These are phyloP conservation scores for Calliopum simillimum DNA, from an alignment of 2,888 invertebrate genomes.

Conservation along the genomic window DNA sequence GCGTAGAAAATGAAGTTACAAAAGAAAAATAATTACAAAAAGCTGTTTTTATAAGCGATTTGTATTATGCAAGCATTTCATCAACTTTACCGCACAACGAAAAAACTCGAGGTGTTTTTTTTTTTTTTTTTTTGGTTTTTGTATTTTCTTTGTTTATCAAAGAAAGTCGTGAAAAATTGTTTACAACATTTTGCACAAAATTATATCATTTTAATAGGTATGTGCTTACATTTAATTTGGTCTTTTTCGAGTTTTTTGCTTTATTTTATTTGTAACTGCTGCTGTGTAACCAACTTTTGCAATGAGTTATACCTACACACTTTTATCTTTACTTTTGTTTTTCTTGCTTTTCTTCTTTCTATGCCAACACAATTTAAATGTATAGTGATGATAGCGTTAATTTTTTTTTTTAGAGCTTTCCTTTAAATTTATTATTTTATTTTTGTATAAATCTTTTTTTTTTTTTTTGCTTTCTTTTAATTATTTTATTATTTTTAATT, in stretches of 20 bases:
- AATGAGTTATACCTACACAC: slow-evolving; percentile 19
- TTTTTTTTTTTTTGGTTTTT: background rate
- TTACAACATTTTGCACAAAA: background rate
- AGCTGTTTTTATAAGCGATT: slow-evolving; percentile 7
- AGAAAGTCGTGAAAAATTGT: slow-evolving; percentile 13
- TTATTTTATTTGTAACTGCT: background rate
- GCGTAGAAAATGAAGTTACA: background rate
- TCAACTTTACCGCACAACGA: background rate
- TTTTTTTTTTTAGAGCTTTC: slow-evolving; percentile 16
- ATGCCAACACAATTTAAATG: background rate
- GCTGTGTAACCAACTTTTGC: background rate
- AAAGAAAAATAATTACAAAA: background rate
- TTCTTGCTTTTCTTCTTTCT: slow-evolving; percentile 3
- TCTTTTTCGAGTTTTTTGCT: background rate
- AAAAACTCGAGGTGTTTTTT: background rate
- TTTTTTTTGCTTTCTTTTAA: slow-evolving; percentile 9
- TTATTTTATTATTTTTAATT: background rate
- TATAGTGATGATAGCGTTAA: no score
- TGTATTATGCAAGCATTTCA: slow-evolving; percentile 24
- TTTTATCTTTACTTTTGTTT: background rate
- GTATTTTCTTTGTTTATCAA: background rate
- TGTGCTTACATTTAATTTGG: background rate
- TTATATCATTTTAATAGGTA: slow-evolving; percentile 13
- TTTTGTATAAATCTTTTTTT: slow-evolving; percentile 4
- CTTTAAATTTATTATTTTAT: slow-evolving; percentile 13